A percentile compares a stretch with the other conserved stretches of the same genome.
Evolutionary conservation across 2,113 vertebrate species (phyloP).

Genomic region (Falcunculus frontatus): DNA sequence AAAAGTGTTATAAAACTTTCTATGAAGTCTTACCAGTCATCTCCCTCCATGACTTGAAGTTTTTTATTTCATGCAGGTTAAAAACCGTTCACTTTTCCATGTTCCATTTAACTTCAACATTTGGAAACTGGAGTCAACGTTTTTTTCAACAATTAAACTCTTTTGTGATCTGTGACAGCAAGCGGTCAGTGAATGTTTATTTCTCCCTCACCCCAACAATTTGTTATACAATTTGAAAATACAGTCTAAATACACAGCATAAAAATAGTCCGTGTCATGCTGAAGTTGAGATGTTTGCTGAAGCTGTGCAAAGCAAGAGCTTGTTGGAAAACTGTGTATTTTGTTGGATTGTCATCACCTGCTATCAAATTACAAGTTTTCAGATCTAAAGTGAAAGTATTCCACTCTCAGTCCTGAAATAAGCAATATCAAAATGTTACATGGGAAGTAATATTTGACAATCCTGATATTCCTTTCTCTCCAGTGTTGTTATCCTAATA

Average conservation of each 20-base stretch:
- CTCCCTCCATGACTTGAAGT: neutral
- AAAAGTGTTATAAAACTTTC: neutral
- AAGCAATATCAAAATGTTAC: neutral
- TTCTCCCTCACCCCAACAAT: neutral
- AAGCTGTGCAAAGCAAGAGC: neutral
- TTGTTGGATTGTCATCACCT: neutral
- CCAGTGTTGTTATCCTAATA: neutral
- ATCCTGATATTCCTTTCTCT: neutral
- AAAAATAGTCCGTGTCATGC: neutral
- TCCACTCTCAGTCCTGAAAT: neutral
- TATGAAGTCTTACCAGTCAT: neutral
- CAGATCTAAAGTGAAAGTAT: neutral
- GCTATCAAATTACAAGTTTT: neutral
- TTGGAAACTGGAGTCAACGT: fast-evolving
- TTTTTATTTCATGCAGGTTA: neutral
- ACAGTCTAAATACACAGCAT: neutral
- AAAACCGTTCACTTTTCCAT: neutral
- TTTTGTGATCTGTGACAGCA: neutral
- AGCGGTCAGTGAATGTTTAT: neutral
- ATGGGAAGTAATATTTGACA: neutral
- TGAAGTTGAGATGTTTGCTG: neutral
- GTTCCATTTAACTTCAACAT: neutral
- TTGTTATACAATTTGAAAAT: neutral
- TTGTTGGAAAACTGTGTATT: neutral
- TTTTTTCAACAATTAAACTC: neutral